Percentiles rank a stretch among this genome's conserved stretches.
phyloP scores from a whole-genome alignment of 2,113 vertebrate genomes.

The Bos indicus region DNA sequence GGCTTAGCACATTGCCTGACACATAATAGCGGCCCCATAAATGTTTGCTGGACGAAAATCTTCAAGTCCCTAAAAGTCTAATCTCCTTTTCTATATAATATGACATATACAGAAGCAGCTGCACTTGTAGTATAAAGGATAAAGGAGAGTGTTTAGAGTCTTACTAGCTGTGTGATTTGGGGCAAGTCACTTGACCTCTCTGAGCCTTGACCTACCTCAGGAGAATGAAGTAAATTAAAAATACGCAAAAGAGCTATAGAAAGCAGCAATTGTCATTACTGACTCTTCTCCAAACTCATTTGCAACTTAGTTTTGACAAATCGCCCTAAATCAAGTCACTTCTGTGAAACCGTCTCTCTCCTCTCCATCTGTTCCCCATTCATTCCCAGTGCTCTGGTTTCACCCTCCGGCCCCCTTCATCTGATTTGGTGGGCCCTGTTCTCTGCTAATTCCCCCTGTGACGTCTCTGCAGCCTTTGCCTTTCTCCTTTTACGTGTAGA shows the following conservation, averaged over 20 bases:
- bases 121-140: not conserved
- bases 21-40: not conserved
- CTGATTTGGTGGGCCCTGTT: too few relatives aligned
- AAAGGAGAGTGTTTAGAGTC: not conserved
- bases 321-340: not conserved
- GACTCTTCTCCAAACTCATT: not conserved
- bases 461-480: not conserved
- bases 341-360: not conserved
- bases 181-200: slow-evolving; percentile 31
- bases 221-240: not conserved
- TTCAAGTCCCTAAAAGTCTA: not conserved
- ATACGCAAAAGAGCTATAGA: not conserved
- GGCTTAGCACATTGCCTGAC: not conserved
- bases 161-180: not conserved
- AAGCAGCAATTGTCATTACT: not conserved
- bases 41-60: not conserved
- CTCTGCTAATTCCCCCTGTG: not conserved
- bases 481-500: not conserved
- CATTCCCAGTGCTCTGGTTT: slow-evolving; percentile 67
- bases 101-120: not conserved
- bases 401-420: not conserved
- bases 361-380: fast-evolving
- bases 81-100: not conserved
- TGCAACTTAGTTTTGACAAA: not conserved
- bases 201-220: slow-evolving; percentile 12